A percentile compares a stretch with the other conserved stretches of the same genome.
Evolutionary conservation across 2,797 vertebrate species (phyloP).

Genomic region (Sebastes itinus): DNA sequence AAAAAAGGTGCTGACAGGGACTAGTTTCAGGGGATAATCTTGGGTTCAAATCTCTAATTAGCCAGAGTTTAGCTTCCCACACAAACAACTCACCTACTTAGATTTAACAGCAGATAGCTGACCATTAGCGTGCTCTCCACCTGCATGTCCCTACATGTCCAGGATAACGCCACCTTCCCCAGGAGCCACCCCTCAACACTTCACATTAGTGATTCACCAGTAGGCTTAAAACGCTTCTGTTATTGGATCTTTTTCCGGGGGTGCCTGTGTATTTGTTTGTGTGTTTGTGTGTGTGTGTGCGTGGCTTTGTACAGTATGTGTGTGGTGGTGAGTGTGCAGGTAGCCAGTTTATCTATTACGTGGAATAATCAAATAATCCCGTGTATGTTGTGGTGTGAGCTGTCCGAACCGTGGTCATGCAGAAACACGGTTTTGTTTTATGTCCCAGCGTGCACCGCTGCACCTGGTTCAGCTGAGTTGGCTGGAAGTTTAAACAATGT

Average conservation of each 20-base stretch:
- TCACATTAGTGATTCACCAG: conserved; percentile 38
- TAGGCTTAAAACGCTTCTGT: conserved; percentile 41
- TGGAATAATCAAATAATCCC: conserved; percentile 1
- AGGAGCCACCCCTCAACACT: conserved; percentile 58
- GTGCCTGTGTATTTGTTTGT: conserved; percentile 8
- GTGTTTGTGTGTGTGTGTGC: neutral
- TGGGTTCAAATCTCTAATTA: conserved; percentile 30
- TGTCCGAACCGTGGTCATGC: conserved; percentile 9
- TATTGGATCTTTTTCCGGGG: conserved; percentile 44
- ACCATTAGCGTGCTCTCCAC: conserved; percentile 60
- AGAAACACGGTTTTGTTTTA: conserved; percentile 41
- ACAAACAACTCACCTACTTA: conserved; percentile 50
- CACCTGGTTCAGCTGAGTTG: conserved; percentile 62
- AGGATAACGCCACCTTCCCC: conserved; percentile 24
- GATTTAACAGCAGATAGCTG: conserved; percentile 65
- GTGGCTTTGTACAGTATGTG: neutral
- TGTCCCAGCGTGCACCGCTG: conserved; percentile 30
- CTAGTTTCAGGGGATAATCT: conserved; percentile 21
- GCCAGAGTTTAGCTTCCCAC: conserved; percentile 18
- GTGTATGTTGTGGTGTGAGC: conserved; percentile 11
- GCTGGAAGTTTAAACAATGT: conserved; percentile 53
- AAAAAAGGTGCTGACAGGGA: neutral
- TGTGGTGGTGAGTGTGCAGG: neutral
- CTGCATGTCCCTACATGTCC: conserved; percentile 67
- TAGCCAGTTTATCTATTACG: neutral